Conservation (phyloP, 1,140 invertebrate species). For the Acyrthosiphon pisum region DNA sequence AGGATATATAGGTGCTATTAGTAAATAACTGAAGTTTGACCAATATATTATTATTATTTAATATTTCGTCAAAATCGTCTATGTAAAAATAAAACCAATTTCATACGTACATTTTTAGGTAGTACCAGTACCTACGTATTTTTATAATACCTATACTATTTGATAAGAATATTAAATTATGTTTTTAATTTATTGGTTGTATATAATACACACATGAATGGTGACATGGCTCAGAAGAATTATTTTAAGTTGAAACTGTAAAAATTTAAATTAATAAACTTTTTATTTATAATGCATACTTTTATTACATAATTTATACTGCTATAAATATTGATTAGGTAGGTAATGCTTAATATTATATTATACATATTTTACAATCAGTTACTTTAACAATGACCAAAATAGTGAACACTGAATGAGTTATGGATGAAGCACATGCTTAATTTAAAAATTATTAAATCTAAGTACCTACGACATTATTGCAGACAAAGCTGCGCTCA, state of each 20-base stretch:
- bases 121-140: too few species aligned
- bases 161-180: background rate
- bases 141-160: background rate
- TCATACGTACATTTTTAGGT: background rate
- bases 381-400: background rate
- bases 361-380: background rate
- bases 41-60: background rate
- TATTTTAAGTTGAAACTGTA: background rate
- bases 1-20: background rate
- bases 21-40: background rate
- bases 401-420: background rate
- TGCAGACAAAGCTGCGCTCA: background rate
- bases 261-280: background rate
- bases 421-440: background rate
- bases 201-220: too few species aligned
- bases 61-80: background rate
- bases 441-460: background rate
- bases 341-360: too few species aligned
- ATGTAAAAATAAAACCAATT: background rate
- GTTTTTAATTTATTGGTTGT: too few species aligned
- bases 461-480: background rate
- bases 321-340: background rate
- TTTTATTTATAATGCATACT: background rate
- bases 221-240: too few species aligned
- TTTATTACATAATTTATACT: background rate